These are phyloP conservation scores for Pagetopsis macropterus DNA, from an alignment of 2,797 vertebrate species.

Conservation along the genomic window DNA sequence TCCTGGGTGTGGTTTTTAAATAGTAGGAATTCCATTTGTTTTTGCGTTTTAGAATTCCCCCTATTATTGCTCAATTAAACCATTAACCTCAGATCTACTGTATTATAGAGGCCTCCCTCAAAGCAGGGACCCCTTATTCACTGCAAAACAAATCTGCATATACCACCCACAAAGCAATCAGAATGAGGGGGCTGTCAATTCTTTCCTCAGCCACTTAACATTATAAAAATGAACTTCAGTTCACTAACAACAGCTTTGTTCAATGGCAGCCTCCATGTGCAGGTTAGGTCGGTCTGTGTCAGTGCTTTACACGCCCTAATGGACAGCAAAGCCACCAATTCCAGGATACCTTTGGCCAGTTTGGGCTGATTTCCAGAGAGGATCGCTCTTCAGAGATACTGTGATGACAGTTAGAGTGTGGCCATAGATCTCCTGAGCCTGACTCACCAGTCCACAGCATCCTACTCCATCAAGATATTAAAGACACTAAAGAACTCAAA, in stretches of 20 bases:
- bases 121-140: slow-evolving; percentile 12
- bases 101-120: slow-evolving; percentile 15
- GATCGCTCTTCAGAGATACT: slow-evolving; percentile 6
- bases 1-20: slow-evolving; percentile 43
- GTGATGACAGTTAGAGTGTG: slow-evolving; percentile 6
- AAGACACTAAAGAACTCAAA: background rate
- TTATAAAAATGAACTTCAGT: slow-evolving; percentile 37
- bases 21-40: slow-evolving; percentile 34
- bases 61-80: slow-evolving; percentile 27
- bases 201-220: slow-evolving; percentile 33
- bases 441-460: slow-evolving; percentile 4
- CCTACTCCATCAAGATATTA: slow-evolving; percentile 5
- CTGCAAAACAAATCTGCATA: slow-evolving; percentile 2
- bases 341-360: background rate
- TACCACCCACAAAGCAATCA: too few species aligned
- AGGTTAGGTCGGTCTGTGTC: background rate
- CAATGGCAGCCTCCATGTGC: background rate
- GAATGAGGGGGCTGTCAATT: background rate
- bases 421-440: slow-evolving; percentile 4
- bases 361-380: slow-evolving; percentile 2
- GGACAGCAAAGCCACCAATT: background rate
- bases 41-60: background rate
- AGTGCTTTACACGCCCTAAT: background rate
- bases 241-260: background rate
- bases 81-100: slow-evolving; percentile 16